A percentile compares a stretch with the other conserved stretches of the same genome.
Evolutionary conservation across 2,888 invertebrate genomes (phyloP).

Genomic region (Drosophila kambysellisi): DNA sequence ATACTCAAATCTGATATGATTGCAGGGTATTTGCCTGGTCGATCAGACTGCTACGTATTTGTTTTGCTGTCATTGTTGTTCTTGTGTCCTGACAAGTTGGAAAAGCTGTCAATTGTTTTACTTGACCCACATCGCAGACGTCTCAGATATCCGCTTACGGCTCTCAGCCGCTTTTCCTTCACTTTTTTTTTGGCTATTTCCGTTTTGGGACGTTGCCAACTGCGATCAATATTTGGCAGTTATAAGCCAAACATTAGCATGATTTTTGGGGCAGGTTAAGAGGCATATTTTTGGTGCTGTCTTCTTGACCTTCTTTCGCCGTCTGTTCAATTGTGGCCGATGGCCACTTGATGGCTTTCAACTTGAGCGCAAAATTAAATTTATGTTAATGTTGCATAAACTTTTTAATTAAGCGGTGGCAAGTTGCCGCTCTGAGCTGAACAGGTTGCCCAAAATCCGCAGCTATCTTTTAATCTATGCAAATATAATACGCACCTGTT

Average conservation of each 20-base stretch:
- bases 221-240: constrained; percentile 70
- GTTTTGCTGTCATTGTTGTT: constrained; percentile 8
- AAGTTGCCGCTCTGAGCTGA: constrained; percentile 26
- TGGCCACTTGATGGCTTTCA: constrained; percentile 27
- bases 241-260: constrained; percentile 19
- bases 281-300: constrained; percentile 18
- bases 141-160: constrained; percentile 5
- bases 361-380: constrained; percentile 58
- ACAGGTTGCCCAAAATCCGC: constrained; percentile 28
- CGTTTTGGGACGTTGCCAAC: constrained; percentile 23
- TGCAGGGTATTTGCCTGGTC: background rate
- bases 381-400: constrained; percentile 74
- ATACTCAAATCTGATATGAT: background rate
- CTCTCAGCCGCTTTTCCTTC: constrained; percentile 20
- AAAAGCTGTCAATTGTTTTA: constrained; percentile 74
- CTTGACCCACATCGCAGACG: constrained; percentile 68
- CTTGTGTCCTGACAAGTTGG: constrained; percentile 32
- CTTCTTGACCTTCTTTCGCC: constrained; percentile 20
- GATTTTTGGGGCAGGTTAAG: background rate
- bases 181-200: constrained; percentile 10
- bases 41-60: background rate
- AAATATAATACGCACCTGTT: constrained; percentile 74
- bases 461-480: constrained; percentile 66
- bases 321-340: constrained; percentile 37
- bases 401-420: constrained; percentile 70